Percentiles rank a stretch among this genome's conserved stretches.
phyloP scores from a whole-genome alignment of 2,888 invertebrate species.

The Odontocerum albicorne region DNA sequence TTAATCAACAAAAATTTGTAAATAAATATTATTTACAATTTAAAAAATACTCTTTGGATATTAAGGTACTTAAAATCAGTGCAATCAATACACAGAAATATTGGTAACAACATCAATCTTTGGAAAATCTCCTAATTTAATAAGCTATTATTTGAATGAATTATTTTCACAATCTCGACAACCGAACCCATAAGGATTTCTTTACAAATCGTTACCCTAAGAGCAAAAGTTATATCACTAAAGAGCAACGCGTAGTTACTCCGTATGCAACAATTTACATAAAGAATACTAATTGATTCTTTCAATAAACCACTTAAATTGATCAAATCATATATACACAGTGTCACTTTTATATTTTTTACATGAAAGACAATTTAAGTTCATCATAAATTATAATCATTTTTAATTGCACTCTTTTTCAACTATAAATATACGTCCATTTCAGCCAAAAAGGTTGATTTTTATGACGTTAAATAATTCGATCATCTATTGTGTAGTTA shows the following conservation, averaged over 20 bases:
- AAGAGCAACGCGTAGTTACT: constrained; percentile 1
- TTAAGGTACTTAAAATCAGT: constrained; percentile 25
- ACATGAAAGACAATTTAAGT: too few relatives aligned
- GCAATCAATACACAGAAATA: constrained; percentile 23
- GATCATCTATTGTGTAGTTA: too few relatives aligned
- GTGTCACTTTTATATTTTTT: too few relatives aligned
- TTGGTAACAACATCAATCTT: constrained; percentile 34
- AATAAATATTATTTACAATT: constrained; percentile 28
- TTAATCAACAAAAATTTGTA: too few relatives aligned
- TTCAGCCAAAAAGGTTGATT: too few relatives aligned
- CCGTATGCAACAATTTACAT: constrained; percentile 9
- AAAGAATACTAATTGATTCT: constrained; percentile 43
- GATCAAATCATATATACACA: constrained; percentile 22
- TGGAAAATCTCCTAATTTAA: constrained; percentile 28
- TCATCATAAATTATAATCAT: too few relatives aligned
- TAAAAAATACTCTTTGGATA: constrained; percentile 30
- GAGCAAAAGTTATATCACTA: constrained; percentile 17
- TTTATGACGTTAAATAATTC: too few relatives aligned
- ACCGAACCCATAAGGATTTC: constrained; percentile 13
- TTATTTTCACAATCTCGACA: constrained; percentile 23
- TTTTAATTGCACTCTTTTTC: too few relatives aligned
- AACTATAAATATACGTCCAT: too few relatives aligned
- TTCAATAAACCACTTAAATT: constrained; percentile 39
- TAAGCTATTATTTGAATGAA: constrained; percentile 19
- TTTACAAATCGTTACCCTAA: constrained; percentile 12